Conservation (phyloP, 92 coral and sea anemone genomes). For the Ricordea florida region DNA sequence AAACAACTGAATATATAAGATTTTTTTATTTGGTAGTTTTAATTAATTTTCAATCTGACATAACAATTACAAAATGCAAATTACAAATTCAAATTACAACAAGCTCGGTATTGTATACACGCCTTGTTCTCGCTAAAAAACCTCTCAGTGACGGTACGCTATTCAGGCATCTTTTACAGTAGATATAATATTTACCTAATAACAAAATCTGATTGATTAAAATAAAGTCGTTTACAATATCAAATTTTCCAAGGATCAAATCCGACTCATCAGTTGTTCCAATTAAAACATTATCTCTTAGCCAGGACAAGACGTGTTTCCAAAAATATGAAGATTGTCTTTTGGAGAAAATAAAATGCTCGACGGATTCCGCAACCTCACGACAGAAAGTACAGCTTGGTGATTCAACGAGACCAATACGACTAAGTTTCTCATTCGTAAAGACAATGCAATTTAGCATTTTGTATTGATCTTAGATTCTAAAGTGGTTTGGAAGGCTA, state of each 20-base stretch:
- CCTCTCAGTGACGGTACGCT: no score
- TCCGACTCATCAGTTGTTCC: not conserved
- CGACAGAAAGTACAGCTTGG: not conserved
- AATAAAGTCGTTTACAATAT: not conserved
- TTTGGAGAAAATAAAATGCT: not conserved
- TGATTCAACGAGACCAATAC: not conserved
- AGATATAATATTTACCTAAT: not conserved
- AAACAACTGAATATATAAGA: no score
- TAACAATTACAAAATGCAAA: no score
- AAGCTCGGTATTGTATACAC: no score
- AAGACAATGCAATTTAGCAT: not conserved
- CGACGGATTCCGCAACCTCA: not conserved
- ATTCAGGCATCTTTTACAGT: not conserved
- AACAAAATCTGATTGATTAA: not conserved
- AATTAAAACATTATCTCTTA: not conserved
- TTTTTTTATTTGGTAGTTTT: no score
- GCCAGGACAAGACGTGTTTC: not conserved
- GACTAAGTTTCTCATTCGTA: not conserved
- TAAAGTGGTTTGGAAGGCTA: not conserved
- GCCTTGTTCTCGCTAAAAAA: no score
- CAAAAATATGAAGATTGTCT: not conserved
- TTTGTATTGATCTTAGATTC: not conserved
- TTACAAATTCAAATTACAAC: no score
- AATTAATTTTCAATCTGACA: no score
- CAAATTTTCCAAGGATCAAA: not conserved